Evolutionary conservation across 2,113 vertebrate genomes (phyloP).

Genomic region (Coptodon rendalli): DNA sequence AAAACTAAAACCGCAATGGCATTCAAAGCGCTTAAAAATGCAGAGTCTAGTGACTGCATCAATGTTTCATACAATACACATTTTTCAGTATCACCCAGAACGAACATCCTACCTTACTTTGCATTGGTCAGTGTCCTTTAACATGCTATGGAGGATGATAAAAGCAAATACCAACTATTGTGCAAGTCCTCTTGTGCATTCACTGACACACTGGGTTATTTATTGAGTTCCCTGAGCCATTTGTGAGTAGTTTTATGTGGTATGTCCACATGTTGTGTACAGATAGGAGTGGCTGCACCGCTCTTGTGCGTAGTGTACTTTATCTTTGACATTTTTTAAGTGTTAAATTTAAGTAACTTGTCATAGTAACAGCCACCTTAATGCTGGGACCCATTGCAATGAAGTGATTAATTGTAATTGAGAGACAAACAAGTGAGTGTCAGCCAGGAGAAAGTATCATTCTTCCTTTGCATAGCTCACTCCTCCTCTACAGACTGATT

Average conservation of each 20-base stretch:
- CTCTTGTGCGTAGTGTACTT: background rate
- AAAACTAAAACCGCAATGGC: background rate
- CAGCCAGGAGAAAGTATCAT: background rate
- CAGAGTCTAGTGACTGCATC: background rate
- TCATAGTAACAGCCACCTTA: background rate
- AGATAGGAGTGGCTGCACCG: background rate
- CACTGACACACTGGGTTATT: background rate
- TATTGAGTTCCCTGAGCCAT: background rate
- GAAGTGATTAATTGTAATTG: background rate
- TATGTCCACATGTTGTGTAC: background rate
- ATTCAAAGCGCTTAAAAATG: background rate
- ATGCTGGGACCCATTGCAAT: background rate
- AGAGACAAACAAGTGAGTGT: background rate
- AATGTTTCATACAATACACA: background rate
- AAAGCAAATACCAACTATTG: background rate
- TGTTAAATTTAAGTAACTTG: background rate
- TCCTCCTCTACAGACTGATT: background rate
- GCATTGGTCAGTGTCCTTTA: background rate
- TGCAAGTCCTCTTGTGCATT: background rate
- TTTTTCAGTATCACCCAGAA: conserved; percentile 13
- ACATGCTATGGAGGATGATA: background rate
- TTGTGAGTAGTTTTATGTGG: background rate
- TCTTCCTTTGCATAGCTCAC: background rate
- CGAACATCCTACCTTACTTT: background rate
- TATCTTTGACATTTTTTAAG: background rate